A percentile compares a stretch with the other conserved stretches of the same genome.
These are phyloP conservation scores for Drosophila prolongata DNA, from an alignment of 2,888 invertebrate genomes.

Conservation along the genomic window DNA sequence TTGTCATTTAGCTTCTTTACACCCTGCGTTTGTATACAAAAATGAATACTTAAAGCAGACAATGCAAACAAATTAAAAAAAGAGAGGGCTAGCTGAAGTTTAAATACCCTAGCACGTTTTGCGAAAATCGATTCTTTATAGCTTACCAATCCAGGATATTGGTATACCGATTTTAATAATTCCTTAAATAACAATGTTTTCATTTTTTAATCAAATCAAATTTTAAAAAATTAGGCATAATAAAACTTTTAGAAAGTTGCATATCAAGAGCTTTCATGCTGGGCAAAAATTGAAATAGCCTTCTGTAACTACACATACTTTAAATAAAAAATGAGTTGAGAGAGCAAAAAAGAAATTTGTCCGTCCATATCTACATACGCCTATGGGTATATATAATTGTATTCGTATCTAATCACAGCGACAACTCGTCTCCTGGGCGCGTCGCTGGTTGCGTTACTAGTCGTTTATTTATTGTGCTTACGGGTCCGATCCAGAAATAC, in stretches of 20 bases:
- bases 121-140: no score
- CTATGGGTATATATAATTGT: slow-evolving; percentile 40
- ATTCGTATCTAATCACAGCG: slow-evolving; percentile 69
- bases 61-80: slow-evolving; percentile 53
- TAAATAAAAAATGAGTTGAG: slow-evolving; percentile 36
- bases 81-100: no score
- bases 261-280: no score
- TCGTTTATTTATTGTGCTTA: slow-evolving; percentile 42
- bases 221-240: no score
- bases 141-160: no score
- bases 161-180: no score
- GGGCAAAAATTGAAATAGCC: not conserved
- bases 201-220: no score
- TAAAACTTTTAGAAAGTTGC: no score
- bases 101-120: not conserved
- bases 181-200: no score
- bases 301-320: slow-evolving; percentile 2
- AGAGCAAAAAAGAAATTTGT: slow-evolving; percentile 34
- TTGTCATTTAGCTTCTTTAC: slow-evolving; percentile 7
- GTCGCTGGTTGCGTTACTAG: slow-evolving; percentile 36
- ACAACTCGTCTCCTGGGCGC: slow-evolving; percentile 65
- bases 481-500: slow-evolving; percentile 24
- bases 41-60: slow-evolving; percentile 55
- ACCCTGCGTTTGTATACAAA: slow-evolving; percentile 29
- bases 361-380: slow-evolving; percentile 24